Evolutionary conservation across 2,888 invertebrate species (phyloP), one percentile per base, ranked within the genome.

Genomic region (Monopis laevigella): DNA sequence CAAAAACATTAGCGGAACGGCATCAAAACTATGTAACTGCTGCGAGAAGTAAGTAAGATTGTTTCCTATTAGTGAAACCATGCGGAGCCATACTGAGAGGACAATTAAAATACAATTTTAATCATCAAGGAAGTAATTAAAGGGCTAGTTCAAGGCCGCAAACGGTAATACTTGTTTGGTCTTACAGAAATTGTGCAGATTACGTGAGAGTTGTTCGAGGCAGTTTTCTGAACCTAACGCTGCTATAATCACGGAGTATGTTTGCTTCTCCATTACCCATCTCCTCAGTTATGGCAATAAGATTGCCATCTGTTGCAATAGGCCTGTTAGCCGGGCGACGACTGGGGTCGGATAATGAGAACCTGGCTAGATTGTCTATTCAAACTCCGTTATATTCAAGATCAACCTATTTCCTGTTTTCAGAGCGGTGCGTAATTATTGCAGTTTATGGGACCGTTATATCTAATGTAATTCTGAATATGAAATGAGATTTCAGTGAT

Each of bases 251-350:
- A 38, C 26, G 26, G 48, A 45, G 48, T 44, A 52, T 55, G 59
- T 59, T 38, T 32, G 55, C 55, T 67, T 61, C 68, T 63, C 59
- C 53, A 65, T 69, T 72, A 74, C 66, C 62, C 56, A 56, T 54
- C 53, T 55, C 56, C 54, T 56, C 54, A 56, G 59, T 58, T 63
- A 62, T 54, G 52, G 58, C 53, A 59, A 59, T 59, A 57, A 69
- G 67, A 72, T 71, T 64, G 54, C 54, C 55, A 68, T 71, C 69
- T 50, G 45, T 47, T 51, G 49, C 52, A 36, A 18, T 36, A 12
- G 45, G 51, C 53, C 53, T 21, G 35, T 41, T 35, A 17, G 39
- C 32, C 29, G 16, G 14, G 32, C 32, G 16, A 32, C 32, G 14
- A 21, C 36, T 21, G 36, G 11, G 36, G 36, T n/a, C 10, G n/a